These are phyloP conservation scores for Ophioninae sp. DNA, from an alignment of 2,888 invertebrate genomes.

Conservation along the genomic window DNA sequence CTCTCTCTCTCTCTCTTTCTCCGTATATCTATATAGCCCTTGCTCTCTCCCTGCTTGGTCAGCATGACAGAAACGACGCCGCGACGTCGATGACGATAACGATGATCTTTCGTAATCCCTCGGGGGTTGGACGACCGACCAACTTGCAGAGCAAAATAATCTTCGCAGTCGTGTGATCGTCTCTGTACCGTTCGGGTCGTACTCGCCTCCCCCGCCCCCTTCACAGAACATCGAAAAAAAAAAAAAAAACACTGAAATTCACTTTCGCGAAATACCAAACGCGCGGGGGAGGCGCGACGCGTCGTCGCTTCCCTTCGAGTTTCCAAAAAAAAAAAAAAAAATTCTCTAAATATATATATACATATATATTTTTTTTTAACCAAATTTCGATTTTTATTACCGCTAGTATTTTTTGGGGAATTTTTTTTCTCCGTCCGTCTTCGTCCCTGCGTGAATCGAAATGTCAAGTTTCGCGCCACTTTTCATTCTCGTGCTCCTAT, in stretches of 20 bases:
- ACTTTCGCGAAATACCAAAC: background rate
- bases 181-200: conserved; percentile 59
- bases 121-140: conserved; percentile 60
- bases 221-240: background rate
- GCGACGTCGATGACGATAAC: conserved; percentile 45
- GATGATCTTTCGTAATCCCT: conserved; percentile 62
- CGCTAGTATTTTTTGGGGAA: background rate
- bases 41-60: background rate
- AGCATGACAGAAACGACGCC: conserved; percentile 24
- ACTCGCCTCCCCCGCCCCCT: conserved; percentile 2
- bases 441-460: conserved; percentile 9
- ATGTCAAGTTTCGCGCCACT: conserved; percentile 45
- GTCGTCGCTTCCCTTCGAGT: background rate
- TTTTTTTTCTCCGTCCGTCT: conserved; percentile 7
- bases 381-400: conserved; percentile 2
- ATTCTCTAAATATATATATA: background rate
- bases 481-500: conserved; percentile 49
- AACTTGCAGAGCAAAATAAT: conserved; percentile 59
- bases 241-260: conserved; percentile 8
- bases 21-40: background rate
- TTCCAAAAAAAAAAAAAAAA: background rate
- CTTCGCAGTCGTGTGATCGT: conserved; percentile 64
- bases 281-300: background rate
- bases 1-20: conserved; percentile 2
- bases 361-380: background rate